These are phyloP conservation scores for Seira ritae DNA, from an alignment of 2,888 invertebrate genomes.

Conservation along the genomic window DNA sequence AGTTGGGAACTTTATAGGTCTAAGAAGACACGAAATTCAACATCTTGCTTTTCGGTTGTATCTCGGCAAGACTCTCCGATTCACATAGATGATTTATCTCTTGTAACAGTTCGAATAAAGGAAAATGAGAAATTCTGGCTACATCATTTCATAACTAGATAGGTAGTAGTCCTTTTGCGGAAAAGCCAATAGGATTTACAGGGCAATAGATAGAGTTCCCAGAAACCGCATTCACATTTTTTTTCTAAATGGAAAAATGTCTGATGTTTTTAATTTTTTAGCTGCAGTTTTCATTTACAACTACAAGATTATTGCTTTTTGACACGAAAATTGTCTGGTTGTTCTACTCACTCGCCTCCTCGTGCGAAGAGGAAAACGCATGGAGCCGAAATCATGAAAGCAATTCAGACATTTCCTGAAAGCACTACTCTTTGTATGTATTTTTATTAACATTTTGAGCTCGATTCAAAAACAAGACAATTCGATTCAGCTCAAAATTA, in stretches of 20 bases:
- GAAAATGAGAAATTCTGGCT: not conserved
- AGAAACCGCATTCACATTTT: constrained; percentile 3
- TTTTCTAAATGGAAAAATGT: constrained; percentile 9
- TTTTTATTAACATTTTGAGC: no score
- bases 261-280: constrained; percentile 5
- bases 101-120: not conserved
- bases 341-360: not conserved
- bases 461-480: not conserved
- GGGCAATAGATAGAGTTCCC: not conserved
- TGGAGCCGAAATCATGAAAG: not conserved
- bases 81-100: constrained; percentile 14
- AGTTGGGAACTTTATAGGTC: constrained; percentile 7
- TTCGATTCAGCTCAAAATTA: not conserved
- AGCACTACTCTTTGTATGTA: no score
- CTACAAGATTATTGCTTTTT: constrained; percentile 3
- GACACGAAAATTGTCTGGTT: not conserved
- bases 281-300: not conserved
- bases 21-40: constrained; percentile 12
- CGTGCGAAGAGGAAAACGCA: not conserved
- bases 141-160: not conserved
- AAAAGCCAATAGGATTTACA: not conserved
- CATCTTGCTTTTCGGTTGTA: not conserved
- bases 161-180: not conserved
- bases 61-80: constrained; percentile 2
- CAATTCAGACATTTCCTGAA: no score